Base-by-base conservation (phyloP, 92 coral and sea anemone genomes). In the Porites lobata region DNA sequence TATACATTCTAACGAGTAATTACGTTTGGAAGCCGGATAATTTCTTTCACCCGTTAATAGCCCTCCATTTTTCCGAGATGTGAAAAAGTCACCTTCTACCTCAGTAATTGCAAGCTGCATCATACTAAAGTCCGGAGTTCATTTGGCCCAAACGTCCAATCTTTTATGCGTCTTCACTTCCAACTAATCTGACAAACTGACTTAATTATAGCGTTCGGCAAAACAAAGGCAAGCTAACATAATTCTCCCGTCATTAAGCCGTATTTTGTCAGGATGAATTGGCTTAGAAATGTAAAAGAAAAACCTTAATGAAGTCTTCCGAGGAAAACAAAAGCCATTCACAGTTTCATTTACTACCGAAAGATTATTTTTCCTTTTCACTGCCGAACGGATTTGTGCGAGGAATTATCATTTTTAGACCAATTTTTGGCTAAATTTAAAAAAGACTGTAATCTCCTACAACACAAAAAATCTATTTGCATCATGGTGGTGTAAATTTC, bases 191-290 rank as follows among this genome's bases (percentile, higher is more conserved):
- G 50, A 20, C 50, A 75, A 59, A 68, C 85, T 50, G 76, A 78
- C 91, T 81, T 80, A 77, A 87, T 88, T 77, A 76, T 11, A 52
- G 79, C 17, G 32, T 82, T 70, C 76, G 58, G 68, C 24, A 14
- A 62, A 13, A 91, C 92, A 91, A 91, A 76, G 63, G 14, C 8
- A 15, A 65, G 65, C 94, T 51, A 87, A 82, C 82, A 61, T 76
- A 81, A 76, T 88, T 91, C 94, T 82, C 67, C 77, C 85, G 77
- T 91, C 91, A 81, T 91, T 87, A 91, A 63, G 85, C 81, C 58
- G 80, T 71, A 91, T 91, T 91, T 87, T 91, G 88, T 82, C 72
- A 12, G 29, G 85, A 64, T 87, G 94, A 91, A 91, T 91, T 73
- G 81, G 76, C 57, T 61, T 66, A 87, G 80, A 61, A 76, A 75